Evolutionary conservation across 2,113 vertebrate species (phyloP).

Genomic region (Pelvicachromis taeniatus): DNA sequence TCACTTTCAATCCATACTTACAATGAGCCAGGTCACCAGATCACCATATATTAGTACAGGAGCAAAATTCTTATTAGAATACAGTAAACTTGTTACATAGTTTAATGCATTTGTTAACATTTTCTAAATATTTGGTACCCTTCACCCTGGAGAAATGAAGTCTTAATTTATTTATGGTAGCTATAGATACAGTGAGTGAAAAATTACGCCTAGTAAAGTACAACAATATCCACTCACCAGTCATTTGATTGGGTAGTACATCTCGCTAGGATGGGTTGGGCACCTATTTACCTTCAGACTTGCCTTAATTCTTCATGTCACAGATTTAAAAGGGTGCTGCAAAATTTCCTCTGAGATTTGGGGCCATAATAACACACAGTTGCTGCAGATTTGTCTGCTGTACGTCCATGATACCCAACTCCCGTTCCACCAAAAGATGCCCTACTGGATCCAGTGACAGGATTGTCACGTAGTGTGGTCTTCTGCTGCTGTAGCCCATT

Average conservation of each 20-base stretch:
- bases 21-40: background rate
- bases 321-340: background rate
- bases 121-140: background rate
- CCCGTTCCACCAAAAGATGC: background rate
- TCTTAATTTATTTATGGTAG: background rate
- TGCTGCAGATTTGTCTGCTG: background rate
- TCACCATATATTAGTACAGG: background rate
- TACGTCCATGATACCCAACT: background rate
- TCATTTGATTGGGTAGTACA: background rate
- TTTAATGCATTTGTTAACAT: background rate
- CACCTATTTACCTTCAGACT: background rate
- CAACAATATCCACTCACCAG: background rate
- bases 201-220: background rate
- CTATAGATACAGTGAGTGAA: background rate
- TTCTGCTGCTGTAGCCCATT: background rate
- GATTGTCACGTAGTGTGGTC: background rate
- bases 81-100: background rate
- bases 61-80: rapidly evolving
- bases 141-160: background rate
- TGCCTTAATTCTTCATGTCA: background rate
- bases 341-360: background rate
- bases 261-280: background rate
- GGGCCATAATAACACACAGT: background rate
- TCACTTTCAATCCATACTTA: background rate
- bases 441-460: background rate